These are phyloP conservation scores for Plodia interpunctella DNA, from an alignment of 1,140 invertebrate species.

Conservation along the genomic window DNA sequence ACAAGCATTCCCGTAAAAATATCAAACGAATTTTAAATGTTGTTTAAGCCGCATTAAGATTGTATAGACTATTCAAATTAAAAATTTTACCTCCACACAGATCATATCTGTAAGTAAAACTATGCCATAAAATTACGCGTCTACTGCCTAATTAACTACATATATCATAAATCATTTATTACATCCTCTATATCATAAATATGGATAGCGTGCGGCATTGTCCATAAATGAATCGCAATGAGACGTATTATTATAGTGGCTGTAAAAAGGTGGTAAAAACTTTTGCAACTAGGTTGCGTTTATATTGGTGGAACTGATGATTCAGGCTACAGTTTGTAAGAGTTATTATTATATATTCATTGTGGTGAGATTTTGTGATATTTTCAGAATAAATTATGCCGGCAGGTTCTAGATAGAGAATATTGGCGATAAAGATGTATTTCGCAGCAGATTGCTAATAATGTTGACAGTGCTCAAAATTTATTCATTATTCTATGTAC, in stretches of 20 bases:
- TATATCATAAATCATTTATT: neutral
- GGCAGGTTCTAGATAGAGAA: too few relatives aligned
- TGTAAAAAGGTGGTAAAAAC: neutral
- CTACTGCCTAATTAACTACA: neutral
- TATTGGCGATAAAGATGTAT: too few relatives aligned
- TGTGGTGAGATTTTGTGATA: too few relatives aligned
- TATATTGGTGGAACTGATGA: neutral
- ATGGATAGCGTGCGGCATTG: constrained; percentile 1
- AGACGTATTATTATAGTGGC: neutral
- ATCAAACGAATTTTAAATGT: too few relatives aligned
- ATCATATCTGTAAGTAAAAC: neutral
- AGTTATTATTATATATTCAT: too few relatives aligned
- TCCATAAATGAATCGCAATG: constrained; percentile 5
- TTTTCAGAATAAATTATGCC: too few relatives aligned
- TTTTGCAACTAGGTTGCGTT: neutral
- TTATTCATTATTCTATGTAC: too few relatives aligned
- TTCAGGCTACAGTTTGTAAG: neutral
- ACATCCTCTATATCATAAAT: constrained; percentile 6
- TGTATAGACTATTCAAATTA: too few relatives aligned
- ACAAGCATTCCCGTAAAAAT: too few relatives aligned
- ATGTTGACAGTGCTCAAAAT: too few relatives aligned
- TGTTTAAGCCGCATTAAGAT: too few relatives aligned
- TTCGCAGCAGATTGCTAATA: too few relatives aligned
- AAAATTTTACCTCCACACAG: neutral
- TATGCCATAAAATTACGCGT: neutral